phyloP scores from a whole-genome alignment of 64 coral and sea anemone species.

The Hydrozoanthus tunicans region DNA sequence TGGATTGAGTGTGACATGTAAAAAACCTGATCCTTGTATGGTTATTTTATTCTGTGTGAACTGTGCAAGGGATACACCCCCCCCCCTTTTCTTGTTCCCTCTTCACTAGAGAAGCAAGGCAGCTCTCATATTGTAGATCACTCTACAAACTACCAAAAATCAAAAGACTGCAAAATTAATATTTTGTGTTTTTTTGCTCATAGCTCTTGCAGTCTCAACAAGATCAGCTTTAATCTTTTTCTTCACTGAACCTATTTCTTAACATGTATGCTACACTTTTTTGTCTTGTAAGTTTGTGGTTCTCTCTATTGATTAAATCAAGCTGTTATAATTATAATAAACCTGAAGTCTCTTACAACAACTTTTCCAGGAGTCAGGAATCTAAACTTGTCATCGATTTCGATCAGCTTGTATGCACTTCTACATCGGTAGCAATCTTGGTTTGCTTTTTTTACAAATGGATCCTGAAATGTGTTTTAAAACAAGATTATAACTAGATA shows the following conservation, averaged over 20 bases:
- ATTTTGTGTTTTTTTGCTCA: no score
- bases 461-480: slow-evolving; percentile 61
- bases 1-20: no score
- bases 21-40: no score
- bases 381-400: slow-evolving; percentile 83
- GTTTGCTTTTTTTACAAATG: slow-evolving; percentile 83
- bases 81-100: no score
- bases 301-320: background rate
- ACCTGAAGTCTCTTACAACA: slow-evolving; percentile 59
- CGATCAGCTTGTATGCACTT: slow-evolving; percentile 95
- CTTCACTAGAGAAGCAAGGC: no score
- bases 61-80: no score
- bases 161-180: no score
- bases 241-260: background rate
- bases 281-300: background rate
- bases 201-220: no score
- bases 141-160: no score
- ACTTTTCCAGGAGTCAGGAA: slow-evolving; percentile 81
- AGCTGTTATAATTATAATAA: background rate
- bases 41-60: no score
- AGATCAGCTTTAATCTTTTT: no score
- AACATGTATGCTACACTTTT: background rate
- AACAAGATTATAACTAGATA: background rate
- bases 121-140: no score
- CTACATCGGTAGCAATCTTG: slow-evolving; percentile 79